Evolutionary conservation across 2,113 vertebrate species (phyloP), one percentile per base, ranked within the genome.

Genomic region (Sinocyclocheilus maitianheensis): DNA sequence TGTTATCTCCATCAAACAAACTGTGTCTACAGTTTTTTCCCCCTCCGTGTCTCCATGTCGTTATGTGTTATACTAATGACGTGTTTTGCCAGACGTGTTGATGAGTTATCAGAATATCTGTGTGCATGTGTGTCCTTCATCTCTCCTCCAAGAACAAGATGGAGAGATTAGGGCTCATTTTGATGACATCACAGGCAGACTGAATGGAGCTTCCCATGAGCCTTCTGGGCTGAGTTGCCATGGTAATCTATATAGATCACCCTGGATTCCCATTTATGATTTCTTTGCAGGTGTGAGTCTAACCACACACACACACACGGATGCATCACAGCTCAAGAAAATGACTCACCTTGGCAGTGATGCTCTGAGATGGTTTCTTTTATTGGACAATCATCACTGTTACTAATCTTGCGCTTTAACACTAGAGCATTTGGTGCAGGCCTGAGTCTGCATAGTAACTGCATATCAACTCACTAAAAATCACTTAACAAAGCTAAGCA

Each of bases 141-240:
- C 40, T 89, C 86, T 60, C 88, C 88, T 89, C 84, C 83, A 82
- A 37, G 40, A 82, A 60, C 84, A 58, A 80, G 65, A 77, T 83
- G 53, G 81, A 85, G 79, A 87, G 79, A 82, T 83, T 55, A 85
- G 83, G 86, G 55, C 86, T 89, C 84, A 75, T 69, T 51, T 81
- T 85, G 88, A 89, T 89, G 88, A 89, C 87, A 82, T 89, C 86
- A 89, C 75, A 55, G 46, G 43, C 74, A 83, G 83, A 83, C 81
- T 85, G 55, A 46, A 83, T 86, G 77, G 34, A 58, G 72, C 72
- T 79, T 87, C 86, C 80, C 86, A 65, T 75, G 86, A 84, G 86
- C 85, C 76, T 85, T 26, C 46, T 76, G 82, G 82, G 75, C 75
- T 85, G 37, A 18, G 84, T 89, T 89, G 85, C 88, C 79, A 89